Evolutionary conservation across 2,113 vertebrate species (phyloP).

Genomic region (Aleadryas rufinucha): DNA sequence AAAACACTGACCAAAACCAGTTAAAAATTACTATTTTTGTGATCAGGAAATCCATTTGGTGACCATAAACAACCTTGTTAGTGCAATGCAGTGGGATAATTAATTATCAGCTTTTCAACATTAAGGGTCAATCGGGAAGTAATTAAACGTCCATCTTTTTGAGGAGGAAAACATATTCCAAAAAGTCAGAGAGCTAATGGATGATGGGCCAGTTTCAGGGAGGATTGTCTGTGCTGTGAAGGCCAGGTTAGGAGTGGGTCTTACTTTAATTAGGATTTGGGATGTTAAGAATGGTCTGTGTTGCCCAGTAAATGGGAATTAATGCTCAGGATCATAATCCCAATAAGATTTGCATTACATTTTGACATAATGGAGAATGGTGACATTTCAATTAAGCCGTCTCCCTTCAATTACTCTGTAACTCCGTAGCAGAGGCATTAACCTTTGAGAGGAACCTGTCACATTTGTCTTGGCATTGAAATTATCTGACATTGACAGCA

Average conservation of each 20-base stretch:
- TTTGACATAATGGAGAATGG: constrained; percentile 43
- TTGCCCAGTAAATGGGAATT: constrained; percentile 20
- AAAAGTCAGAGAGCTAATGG: background rate
- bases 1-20: background rate
- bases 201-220: background rate
- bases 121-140: background rate
- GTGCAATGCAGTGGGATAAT: background rate
- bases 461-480: constrained; percentile 49
- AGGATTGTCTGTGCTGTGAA: background rate
- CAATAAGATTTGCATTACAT: constrained; percentile 43
- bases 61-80: background rate
- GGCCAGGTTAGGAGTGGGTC: background rate
- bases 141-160: background rate
- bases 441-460: constrained; percentile 49
- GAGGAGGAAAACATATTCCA: background rate
- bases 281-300: background rate
- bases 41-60: background rate
- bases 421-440: constrained; percentile 23
- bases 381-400: constrained; percentile 51
- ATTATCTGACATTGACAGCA: constrained; percentile 48
- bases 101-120: constrained; percentile 34
- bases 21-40: background rate
- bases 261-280: constrained; percentile 33
- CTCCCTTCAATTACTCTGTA: constrained; percentile 40
- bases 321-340: constrained; percentile 49